Evolutionary conservation across 2,888 invertebrate genomes (phyloP), one percentile per base, ranked within the genome.

Genomic region (Dione juno): DNA sequence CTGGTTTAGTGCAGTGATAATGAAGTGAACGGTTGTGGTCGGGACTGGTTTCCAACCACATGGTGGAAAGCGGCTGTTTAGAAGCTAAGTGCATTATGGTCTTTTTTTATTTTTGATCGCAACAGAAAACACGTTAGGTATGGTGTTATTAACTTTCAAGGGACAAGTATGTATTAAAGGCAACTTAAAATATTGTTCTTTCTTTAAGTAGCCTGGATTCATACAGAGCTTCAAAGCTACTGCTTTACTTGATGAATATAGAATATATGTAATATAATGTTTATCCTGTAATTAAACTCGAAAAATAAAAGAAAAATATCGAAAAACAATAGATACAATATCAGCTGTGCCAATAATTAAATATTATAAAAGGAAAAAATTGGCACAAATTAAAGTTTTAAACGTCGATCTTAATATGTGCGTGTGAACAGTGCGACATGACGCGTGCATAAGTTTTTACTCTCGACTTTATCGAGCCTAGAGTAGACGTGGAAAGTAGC

Each of bases 41-140:
- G 65, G 52, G 68, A 77, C 77, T 71, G 76, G 77, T 77, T 75
- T 71, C 52, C 45, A 71, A 73, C 67, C 73, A 70, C 71, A 71
- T 75, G 74, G 69, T 75, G 67, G 73, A 77, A 77, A 77, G 74
- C 75, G 71, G 72, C 70, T 43, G 65, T 50, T 67, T 65, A 52
- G 53, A 70, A 67, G 43, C 66, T 43, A 45, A 52, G 57, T 64
- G 21, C 50, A 67, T 57, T 59, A 57, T 53, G 64, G 28, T 28
- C 5, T 59, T 45, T 66, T 45, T 45, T 70, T 61, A 64, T 65
- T 67, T 69, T 58, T 37, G 21, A 35, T 40, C 54, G 3, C 14
- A 16, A 21, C 13, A 45, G 13, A 43, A 59, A 41, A 43, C 13
- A 59, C 16, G 41, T 16, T 59, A 41, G 21, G 10, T 37, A 8